Evolutionary conservation across 2,888 invertebrate species (phyloP), one percentile per base, ranked within the genome.

Genomic region (Willowsia nigromaculata): DNA sequence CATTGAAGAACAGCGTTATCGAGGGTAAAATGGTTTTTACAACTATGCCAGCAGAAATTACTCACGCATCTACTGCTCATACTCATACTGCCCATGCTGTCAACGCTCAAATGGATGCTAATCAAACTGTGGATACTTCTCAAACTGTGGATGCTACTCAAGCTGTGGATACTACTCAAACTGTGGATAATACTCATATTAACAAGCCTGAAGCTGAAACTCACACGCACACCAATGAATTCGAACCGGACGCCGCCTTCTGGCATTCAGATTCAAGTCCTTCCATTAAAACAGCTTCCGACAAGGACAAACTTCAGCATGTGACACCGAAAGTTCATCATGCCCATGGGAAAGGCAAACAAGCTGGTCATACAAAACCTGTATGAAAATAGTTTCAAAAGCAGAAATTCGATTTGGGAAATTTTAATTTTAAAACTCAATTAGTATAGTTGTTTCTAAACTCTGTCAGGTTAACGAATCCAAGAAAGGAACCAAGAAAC

Each of bases 201-300:
- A n/a, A n/a, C n/a, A n/a, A n/a, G n/a, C n/a, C n/a, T n/a, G n/a
- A n/a, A n/a, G n/a, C n/a, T n/a, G n/a, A n/a, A n/a, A n/a, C n/a
- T n/a, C 18, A 15, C 18, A 53, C 50, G 2, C 15, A 50, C 50
- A 11, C 9, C 50, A 33, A n/a, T 25, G n/a, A n/a, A n/a, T 59
- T 13, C 22, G 50, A 83, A 68, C 65, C 68, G 5, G 68, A 68
- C 62, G 81, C 30, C 1, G 3, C n/a, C 0, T 81, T 81, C 25
- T 81, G 81, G 81, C 56, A 68, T 5, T 83, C 68, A 1, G 68
- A 81, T 43, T 59, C 59, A 1, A 43, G 43, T 33, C 25, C 27
- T 0, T 53, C 53, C 18, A 18, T 5, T 1, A 68, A 68, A 68
- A 15, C 37, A 6, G 37, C 15, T 15, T 5, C 50, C 50, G n/a